phyloP scores from a whole-genome alignment of 1,140 invertebrate species.

The Pseudomyrmex dendroicus region DNA sequence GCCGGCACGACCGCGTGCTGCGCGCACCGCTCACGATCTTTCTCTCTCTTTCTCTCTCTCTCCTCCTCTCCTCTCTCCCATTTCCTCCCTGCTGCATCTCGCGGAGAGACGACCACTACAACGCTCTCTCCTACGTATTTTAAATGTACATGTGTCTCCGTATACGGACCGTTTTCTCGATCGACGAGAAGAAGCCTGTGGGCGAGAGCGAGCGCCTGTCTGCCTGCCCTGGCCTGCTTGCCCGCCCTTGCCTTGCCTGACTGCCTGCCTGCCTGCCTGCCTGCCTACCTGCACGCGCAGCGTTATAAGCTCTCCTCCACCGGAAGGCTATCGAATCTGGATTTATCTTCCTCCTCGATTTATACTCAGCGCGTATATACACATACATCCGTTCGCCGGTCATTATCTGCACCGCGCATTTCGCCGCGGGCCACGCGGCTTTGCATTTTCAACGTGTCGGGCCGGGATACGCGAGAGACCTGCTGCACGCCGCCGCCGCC shows the following conservation, averaged over 20 bases:
- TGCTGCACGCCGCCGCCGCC: neutral
- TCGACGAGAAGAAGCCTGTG: slow-evolving; percentile 54
- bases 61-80: neutral
- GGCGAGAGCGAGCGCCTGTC: slow-evolving; percentile 27
- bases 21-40: neutral
- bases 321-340: slow-evolving; percentile 60
- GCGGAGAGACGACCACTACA: slow-evolving; percentile 26
- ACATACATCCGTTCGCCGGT: slow-evolving; percentile 19
- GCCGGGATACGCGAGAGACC: neutral
- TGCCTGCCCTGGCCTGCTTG: slow-evolving; percentile 10
- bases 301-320: slow-evolving; percentile 39
- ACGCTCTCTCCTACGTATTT: neutral
- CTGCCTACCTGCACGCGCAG: slow-evolving; percentile 42
- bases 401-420: slow-evolving; percentile 51
- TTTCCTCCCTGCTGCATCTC: neutral
- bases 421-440: slow-evolving; percentile 50
- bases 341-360: slow-evolving; percentile 42
- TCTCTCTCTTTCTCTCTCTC: neutral
- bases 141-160: slow-evolving; percentile 43
- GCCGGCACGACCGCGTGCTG: slow-evolving; percentile 62
- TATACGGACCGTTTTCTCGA: slow-evolving; percentile 69
- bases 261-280: neutral
- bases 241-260: slow-evolving; percentile 28
- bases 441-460: slow-evolving; percentile 49
- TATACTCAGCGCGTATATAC: neutral